Conservation (phyloP, 2,113 vertebrate species). For the Ginglymostoma cirratum region DNA sequence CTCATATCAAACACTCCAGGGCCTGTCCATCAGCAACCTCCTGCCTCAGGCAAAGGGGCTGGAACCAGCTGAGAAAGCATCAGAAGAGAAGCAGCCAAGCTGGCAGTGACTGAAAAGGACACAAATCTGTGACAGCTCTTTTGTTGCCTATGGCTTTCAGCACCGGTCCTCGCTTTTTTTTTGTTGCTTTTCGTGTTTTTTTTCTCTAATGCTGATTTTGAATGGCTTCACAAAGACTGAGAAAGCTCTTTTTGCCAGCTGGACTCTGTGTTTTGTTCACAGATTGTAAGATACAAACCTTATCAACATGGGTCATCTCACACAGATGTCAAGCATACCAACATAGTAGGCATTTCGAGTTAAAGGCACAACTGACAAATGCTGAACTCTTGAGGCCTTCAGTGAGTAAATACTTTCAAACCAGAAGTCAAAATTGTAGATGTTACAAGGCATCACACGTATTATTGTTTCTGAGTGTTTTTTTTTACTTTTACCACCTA, state of each 20-base stretch:
- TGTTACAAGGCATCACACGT: background rate
- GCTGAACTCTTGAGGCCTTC: slow-evolving; percentile 11
- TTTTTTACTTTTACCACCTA: background rate
- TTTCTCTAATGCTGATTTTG: slow-evolving; percentile 32
- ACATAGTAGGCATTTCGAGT: background rate
- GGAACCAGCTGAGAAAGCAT: slow-evolving; percentile 26
- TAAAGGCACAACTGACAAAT: background rate
- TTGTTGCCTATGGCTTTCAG: slow-evolving; percentile 22
- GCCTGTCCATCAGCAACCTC: slow-evolving; percentile 16
- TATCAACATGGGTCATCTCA: slow-evolving; percentile 33
- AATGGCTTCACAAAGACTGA: slow-evolving; percentile 31
- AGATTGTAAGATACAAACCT: slow-evolving; percentile 36
- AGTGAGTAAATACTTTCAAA: background rate
- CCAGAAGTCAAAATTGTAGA: background rate
- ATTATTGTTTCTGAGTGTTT: background rate
- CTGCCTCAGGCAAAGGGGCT: slow-evolving; percentile 13
- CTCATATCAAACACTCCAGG: background rate
- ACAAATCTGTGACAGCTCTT: slow-evolving; percentile 22
- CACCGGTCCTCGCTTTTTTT: background rate
- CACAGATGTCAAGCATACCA: slow-evolving; percentile 37
- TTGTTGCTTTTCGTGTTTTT: background rate
- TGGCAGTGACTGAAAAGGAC: slow-evolving; percentile 16
- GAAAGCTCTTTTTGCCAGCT: slow-evolving; percentile 33
- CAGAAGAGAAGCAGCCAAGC: slow-evolving; percentile 8
- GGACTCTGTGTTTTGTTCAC: slow-evolving; percentile 30